Evolutionary conservation across 1,140 invertebrate species (phyloP), one percentile per base, ranked within the genome.

Genomic region (Orussus abietinus): DNA sequence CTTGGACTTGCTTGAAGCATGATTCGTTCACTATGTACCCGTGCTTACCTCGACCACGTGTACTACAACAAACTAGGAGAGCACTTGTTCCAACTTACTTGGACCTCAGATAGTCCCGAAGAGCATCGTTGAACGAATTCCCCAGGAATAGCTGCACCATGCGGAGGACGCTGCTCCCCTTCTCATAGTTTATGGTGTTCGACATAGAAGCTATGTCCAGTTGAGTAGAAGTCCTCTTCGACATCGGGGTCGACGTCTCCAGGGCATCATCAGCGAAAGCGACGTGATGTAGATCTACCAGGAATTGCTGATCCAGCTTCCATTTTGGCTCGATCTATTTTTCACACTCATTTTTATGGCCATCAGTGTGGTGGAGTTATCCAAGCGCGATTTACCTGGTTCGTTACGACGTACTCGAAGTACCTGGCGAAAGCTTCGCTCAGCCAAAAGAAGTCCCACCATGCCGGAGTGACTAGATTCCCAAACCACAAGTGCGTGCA

Each of bases 141-240:
- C 85, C 83, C 18, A 90, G 75, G 37, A 84, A 80, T 37, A 82
- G 75, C 34, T 80, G 75, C 77, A 90, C 81, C 87, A 90, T 92
- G 38, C 84, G 74, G 7, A 92, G 75, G 2, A 92, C 77, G 22
- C 78, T 78, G 31, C 71, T 74, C 39, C 76, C 74, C 72, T 90
- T 90, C 10, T 69, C 66, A 48, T 90, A 90, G 9, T 82, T 86
- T 21, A 87, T 86, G 1, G 61, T 60, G 56, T 85, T 82, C 62
- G 87, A 88, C 22, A 82, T 78, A 32, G 72, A 65, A 10, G 62
- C 66, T 19, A 89, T 80, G 62, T 84, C 75, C 12, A 66, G 59
- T 19, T 75, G 75, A 47, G 33, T 62, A 0, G 1, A 55, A 55
- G 55, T 47, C 0, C 41, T 15, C 20, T 62, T 55, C 17, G 62